Percentiles rank a stretch among this genome's conserved stretches.
Conservation (phyloP, 2,888 invertebrate species). For the Caenorhabditis sinica region DNA sequence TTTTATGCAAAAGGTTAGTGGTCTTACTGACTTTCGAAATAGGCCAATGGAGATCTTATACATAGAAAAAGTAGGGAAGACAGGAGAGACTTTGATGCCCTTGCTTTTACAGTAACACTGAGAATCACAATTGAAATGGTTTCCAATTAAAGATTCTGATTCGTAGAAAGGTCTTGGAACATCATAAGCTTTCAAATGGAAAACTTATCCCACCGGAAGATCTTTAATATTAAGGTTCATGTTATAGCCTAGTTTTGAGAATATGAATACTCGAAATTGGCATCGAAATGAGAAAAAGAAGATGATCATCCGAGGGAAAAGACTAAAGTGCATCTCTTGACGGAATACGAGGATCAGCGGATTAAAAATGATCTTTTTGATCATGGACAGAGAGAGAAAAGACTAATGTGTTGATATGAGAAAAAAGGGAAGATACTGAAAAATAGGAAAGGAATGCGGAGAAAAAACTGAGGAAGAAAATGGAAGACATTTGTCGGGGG, state of each 20-base stretch:
- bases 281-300: not conserved
- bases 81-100: not conserved
- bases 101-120: too few species aligned
- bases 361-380: conserved; percentile 56
- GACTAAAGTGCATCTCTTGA: conserved; percentile 13
- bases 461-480: conserved; percentile 25
- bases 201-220: too few species aligned
- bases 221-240: too few species aligned
- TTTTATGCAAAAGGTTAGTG: not conserved
- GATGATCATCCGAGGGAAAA: not conserved
- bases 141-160: too few species aligned
- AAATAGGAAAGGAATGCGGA: not conserved
- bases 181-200: too few species aligned
- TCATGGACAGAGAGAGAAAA: conserved; percentile 36
- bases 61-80: not conserved
- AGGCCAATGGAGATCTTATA: not conserved
- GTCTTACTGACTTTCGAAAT: not conserved
- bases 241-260: too few species aligned
- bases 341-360: conserved; percentile 29
- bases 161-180: too few species aligned
- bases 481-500: conserved; percentile 52
- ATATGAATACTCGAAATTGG: not conserved
- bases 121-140: too few species aligned
- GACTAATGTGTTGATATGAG: conserved; percentile 37
- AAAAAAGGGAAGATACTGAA: conserved; percentile 22